Evolutionary conservation across 1,140 invertebrate genomes (phyloP).

Genomic region (Trissolcus basalis): DNA sequence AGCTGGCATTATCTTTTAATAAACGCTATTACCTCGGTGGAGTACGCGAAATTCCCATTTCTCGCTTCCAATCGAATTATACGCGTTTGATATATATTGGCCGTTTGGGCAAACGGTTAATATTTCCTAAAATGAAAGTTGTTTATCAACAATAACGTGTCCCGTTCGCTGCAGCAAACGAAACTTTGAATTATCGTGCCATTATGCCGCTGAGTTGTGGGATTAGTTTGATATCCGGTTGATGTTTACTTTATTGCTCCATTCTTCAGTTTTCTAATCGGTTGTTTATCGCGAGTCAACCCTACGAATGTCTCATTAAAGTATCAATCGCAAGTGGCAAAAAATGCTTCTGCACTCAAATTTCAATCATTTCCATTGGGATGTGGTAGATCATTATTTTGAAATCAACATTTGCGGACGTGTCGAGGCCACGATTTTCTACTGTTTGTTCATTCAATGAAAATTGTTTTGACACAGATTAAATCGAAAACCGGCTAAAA

Average conservation of each 20-base stretch:
- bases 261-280: no score
- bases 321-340: no score
- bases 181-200: no score
- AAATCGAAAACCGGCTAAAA: slow-evolving; percentile 12
- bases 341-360: no score
- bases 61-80: slow-evolving; percentile 28
- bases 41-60: slow-evolving; percentile 30
- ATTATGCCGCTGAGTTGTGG: no score
- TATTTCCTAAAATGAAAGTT: slow-evolving; percentile 14
- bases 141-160: slow-evolving; percentile 9
- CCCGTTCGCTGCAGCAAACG: no score
- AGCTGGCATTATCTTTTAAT: slow-evolving; percentile 43
- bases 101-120: slow-evolving; percentile 23
- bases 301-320: no score
- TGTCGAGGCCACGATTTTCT: slow-evolving; percentile 8
- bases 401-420: not conserved
- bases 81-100: slow-evolving; percentile 22
- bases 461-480: slow-evolving; percentile 27
- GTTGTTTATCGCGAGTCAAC: no score
- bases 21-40: slow-evolving; percentile 30
- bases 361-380: no score
- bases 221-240: no score
- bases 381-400: no score
- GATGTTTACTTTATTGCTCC: no score
- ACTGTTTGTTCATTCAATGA: not conserved